A percentile compares a stretch with the other conserved stretches of the same genome.
Evolutionary conservation across 2,797 vertebrate genomes (phyloP).

Genomic region (Tragopan temminckii): DNA sequence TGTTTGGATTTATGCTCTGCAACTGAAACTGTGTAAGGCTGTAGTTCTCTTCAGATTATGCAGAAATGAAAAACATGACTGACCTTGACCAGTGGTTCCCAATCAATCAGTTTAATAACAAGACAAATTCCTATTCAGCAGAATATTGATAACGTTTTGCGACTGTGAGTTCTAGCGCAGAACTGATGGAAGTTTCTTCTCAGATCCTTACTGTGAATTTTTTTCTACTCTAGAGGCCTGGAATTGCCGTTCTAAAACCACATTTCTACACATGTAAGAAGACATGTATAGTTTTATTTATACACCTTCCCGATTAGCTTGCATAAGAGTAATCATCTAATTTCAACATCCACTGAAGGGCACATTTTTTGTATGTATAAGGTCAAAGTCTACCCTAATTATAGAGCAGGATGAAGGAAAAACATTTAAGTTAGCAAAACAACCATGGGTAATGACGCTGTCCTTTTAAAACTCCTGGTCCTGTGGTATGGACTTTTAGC

Average conservation of each 20-base stretch:
- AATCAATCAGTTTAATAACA: not conserved
- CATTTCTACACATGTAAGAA: not conserved
- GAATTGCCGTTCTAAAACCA: not conserved
- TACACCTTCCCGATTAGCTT: not conserved
- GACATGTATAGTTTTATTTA: fast-evolving
- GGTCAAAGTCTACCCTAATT: not conserved
- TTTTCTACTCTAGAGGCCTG: not conserved
- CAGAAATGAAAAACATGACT: not conserved
- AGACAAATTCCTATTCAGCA: not conserved
- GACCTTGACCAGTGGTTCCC: not conserved
- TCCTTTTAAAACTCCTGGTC: conserved; percentile 4
- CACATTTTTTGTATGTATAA: not conserved
- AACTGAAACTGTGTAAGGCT: not conserved
- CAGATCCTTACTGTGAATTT: not conserved
- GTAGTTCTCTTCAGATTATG: not conserved
- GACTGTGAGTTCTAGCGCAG: not conserved
- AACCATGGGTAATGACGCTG: not conserved
- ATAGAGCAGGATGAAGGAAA: not conserved
- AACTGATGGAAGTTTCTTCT: not conserved
- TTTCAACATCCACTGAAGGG: not conserved
- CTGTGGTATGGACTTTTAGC: not conserved
- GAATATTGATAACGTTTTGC: not conserved
- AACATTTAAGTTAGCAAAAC: not conserved
- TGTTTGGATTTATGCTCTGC: not conserved
- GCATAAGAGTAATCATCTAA: not conserved